Base-by-base conservation (phyloP, 2,797 vertebrate genomes). In the Pangasius djambal region DNA sequence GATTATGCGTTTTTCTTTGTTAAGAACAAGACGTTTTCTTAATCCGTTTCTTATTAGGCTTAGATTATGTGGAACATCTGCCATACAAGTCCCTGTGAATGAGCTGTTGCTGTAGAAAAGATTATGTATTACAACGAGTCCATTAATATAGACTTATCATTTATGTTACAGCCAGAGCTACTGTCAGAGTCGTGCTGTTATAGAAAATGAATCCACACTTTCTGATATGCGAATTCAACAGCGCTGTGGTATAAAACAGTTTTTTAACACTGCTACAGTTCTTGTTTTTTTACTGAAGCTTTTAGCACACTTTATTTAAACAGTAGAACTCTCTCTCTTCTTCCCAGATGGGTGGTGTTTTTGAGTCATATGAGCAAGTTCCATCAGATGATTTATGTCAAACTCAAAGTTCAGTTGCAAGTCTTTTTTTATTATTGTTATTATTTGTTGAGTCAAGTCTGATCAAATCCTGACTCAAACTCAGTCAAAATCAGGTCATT, bases 341-440 rank as follows among this genome's bases (percentile, higher is more conserved):
- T 44, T 83, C 37, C 18, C 10, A 15, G 8, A 9, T 85, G 48
- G 83, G 15, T 52, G 82, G 40, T 18, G 40, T 48, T 48, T 44
- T 83, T 84, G 77, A 55, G 7, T 79, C 77, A 52, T 31, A 50
- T 78, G 75, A 78, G 4, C 12, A 52, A 78, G 52, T 75, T 48
- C 75, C 50, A 79, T 31, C 77, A 57, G 57, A 20, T 10, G 3
- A 83, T 63, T 44, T 7, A 63, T 37, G 31, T 20, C 50, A 20
- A 48, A 77, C 6, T 20, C n/a, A 20, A 48, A 77, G 13, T 77
- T 50, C 44, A 28, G 8, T 12, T 70, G 67, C 34, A 40, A 72
- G 22, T 44, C 72, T 3, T 75, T 75, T 75, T 25, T 2, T 25
- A 12, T 63, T 61, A 25, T 65, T 65, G 1, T 61, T 61, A 6